A percentile compares a stretch with the other conserved stretches of the same genome.
Conservation (phyloP, 2,797 vertebrate species). For the Cyclopterus lumpus region DNA sequence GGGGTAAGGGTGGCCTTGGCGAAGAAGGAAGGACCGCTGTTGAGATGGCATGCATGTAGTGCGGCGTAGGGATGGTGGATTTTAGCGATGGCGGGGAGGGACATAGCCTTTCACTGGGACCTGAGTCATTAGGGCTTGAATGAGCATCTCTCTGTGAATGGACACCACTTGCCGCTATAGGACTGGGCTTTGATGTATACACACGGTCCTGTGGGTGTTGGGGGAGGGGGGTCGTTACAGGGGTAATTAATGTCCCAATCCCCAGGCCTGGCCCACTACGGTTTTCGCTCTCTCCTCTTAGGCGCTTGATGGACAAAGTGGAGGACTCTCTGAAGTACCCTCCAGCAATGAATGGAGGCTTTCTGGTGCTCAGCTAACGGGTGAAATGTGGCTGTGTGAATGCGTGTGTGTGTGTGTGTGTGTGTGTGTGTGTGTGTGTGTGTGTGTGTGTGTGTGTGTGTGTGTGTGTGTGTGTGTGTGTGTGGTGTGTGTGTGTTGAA, state of each 20-base stretch:
- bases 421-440: slow-evolving; percentile 35
- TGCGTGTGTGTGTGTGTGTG: slow-evolving; percentile 47
- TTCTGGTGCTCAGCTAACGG: slow-evolving; percentile 65
- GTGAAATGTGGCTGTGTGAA: slow-evolving; percentile 55
- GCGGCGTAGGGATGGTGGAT: slow-evolving; percentile 13
- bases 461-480: slow-evolving; percentile 41
- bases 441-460: slow-evolving; percentile 38
- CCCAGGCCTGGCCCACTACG: slow-evolving; percentile 34
- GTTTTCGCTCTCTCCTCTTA: slow-evolving; percentile 56
- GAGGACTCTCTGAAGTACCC: slow-evolving; percentile 69
- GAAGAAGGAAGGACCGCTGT: slow-evolving; percentile 24
- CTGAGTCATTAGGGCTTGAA: slow-evolving; percentile 67
- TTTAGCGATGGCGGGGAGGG: slow-evolving; percentile 33
- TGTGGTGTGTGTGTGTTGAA: slow-evolving; percentile 36
- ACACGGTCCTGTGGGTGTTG: slow-evolving; percentile 40
- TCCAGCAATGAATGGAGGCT: slow-evolving; percentile 70
- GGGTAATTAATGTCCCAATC: slow-evolving; percentile 67
- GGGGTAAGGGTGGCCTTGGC: neutral
- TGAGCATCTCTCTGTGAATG: slow-evolving; percentile 65
- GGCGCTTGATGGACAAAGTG: slow-evolving; percentile 67
- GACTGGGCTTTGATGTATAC: slow-evolving; percentile 65
- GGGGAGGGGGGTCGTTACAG: slow-evolving; percentile 25
- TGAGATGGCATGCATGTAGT: slow-evolving; percentile 62
- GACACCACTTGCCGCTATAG: slow-evolving; percentile 49
- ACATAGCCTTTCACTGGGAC: slow-evolving; percentile 48